Percentiles rank a stretch among this genome's conserved stretches.
Conservation (phyloP, 2,797 vertebrate species). For the Tauraco hartlaubi region DNA sequence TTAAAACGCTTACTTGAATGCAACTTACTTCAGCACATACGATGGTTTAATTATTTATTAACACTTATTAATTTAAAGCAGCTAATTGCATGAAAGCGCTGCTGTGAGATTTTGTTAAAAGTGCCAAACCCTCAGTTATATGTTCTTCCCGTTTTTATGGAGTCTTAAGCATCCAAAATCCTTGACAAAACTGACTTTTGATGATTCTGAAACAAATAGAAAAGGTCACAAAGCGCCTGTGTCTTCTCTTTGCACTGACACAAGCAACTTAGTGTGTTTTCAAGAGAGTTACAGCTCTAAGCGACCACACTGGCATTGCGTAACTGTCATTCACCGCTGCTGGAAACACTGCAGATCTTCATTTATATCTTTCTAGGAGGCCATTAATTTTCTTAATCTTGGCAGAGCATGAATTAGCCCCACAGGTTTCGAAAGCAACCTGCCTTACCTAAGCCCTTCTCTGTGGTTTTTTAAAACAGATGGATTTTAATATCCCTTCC, state of each 20-base stretch:
- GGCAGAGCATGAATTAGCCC: not conserved
- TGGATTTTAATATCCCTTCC: not conserved
- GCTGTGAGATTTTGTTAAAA: not conserved
- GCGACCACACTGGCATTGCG: not conserved
- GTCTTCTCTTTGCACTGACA: not conserved
- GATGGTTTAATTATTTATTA: conserved; percentile 62
- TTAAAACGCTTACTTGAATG: conserved; percentile 51
- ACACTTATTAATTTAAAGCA: conserved; percentile 54
- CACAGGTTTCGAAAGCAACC: not conserved
- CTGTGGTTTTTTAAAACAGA: not conserved
- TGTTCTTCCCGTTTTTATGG: not conserved
- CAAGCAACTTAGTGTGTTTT: not conserved
- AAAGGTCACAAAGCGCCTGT: not conserved
- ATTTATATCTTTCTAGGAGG: not conserved
- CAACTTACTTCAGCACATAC: conserved; percentile 36
- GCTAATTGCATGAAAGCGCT: conserved; percentile 40
- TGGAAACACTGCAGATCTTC: not conserved
- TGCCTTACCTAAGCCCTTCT: not conserved
- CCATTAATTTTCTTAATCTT: not conserved
- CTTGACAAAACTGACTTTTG: not conserved
- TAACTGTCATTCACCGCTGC: not conserved
- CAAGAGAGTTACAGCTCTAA: not conserved
- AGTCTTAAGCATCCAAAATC: not conserved
- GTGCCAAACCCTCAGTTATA: not conserved
- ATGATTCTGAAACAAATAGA: not conserved